Evolutionary conservation across 2,888 invertebrate genomes (phyloP), one percentile per base, ranked within the genome.

Genomic region (Eilema caniola): DNA sequence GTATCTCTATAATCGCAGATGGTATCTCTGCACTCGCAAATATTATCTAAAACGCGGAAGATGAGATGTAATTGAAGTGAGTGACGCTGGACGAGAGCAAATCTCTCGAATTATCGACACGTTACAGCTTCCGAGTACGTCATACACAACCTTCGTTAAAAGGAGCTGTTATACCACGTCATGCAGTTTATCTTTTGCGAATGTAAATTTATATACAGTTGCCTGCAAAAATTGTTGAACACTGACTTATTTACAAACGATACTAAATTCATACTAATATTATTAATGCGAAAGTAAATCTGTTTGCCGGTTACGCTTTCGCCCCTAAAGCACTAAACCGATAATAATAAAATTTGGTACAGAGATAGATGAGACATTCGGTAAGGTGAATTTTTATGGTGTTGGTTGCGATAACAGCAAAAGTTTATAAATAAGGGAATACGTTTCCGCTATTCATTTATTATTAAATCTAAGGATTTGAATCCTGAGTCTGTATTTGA

Each of bases 11-110:
- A 31, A 60, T 23, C 28, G 28, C 47, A 73, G 73, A 82, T 79
- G 79, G 76, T 75, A 79, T 80, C 74, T 79, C 80, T 57, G 33
- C 41, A 41, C 53, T 24, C 53, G 75, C 77, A 80, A 80, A 82
- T 82, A 82, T 82, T 80, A 75, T 82, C 82, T 62, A 28, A 67
- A 69, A 80, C 37, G 70, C 82, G 80, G 80, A 80, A 80, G 77
- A 70, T 65, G 70, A 70, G 3, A 66, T 67, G 67, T 23, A 12
- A 24, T 24, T 24, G 57, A 66, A 62, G 71, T 66, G 63, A 47
- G 24, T 62, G 41, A 31, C 62, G 41, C n/a, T 56, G 56, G 66
- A 72, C 72, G 69, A 71, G 70, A 74, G 67, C 57, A 77, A 77
- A 77, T 75, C 72, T 79, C 65, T 75, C 63, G 12, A 71, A 67